Evolutionary conservation across 1,140 invertebrate species (phyloP), one percentile per base, ranked within the genome.

Genomic region (Cecropterus lyciades): DNA sequence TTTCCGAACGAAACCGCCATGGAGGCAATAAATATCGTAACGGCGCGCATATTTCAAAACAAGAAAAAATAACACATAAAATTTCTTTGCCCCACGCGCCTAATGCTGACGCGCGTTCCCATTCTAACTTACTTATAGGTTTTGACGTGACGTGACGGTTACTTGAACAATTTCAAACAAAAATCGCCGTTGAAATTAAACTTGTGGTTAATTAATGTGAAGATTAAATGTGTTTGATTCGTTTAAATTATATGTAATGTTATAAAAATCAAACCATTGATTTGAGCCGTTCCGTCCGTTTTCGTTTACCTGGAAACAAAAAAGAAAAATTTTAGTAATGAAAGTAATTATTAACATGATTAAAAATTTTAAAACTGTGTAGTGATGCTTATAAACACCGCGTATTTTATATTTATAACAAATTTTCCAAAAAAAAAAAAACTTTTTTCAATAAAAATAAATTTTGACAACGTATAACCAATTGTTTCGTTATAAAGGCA

Each of bases 11-110:
- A 88, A 91, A 89, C 89, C 87, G 89, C 87, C 80, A 89, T 85
- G 87, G 87, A 83, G 84, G 72, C 82, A 77, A 90, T 91, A 91
- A 91, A 91, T 91, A 91, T 87, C 77, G 68, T 83, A 91, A 91
- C 84, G 85, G 87, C 80, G 85, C 77, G 82, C 89, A 92, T 92
- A 92, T 92, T 92, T 92, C 89, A 92, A 89, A 92, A 90, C 86
- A 90, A 92, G 77, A 82, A 85, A 89, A 89, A 87, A 87, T 84
- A 88, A 87, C 80, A 91, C 87, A 89, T 89, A 90, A 89, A 92
- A 91, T 83, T 89, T 89, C 82, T 89, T 87, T 84, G 77, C 79
- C 77, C 80, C 80, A 75, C 78, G 81, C 81, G 67, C 84, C 80
- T 90, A 88, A 88, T 88, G 82, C 73, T 72, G 48, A 62, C 43